A percentile compares a stretch with the other conserved stretches of the same genome.
These are phyloP conservation scores for Apodemus sylvaticus DNA, from an alignment of 2,113 vertebrate genomes.

Conservation along the genomic window DNA sequence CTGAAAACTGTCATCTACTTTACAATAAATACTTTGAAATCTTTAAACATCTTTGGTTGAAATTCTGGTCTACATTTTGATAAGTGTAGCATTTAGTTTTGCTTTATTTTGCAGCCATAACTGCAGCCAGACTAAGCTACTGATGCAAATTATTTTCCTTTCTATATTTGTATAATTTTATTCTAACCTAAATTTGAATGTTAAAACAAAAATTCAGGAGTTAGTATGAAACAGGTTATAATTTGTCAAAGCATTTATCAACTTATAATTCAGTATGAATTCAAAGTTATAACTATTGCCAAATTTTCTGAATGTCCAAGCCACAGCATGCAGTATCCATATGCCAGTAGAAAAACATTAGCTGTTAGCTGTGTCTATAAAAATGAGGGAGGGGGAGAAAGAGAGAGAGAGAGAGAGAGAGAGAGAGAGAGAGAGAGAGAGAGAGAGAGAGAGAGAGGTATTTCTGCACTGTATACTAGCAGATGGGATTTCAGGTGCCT, in stretches of 20 bases:
- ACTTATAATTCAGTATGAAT: slow-evolving; percentile 39
- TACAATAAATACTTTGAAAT: slow-evolving; percentile 58
- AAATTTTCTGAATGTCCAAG: slow-evolving; percentile 34
- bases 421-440: background rate
- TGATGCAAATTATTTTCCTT: slow-evolving; percentile 46
- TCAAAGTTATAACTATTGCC: slow-evolving; percentile 23
- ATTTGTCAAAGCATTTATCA: slow-evolving; percentile 69
- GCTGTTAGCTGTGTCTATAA: slow-evolving; percentile 17
- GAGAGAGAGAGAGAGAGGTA: background rate
- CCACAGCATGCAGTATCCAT: background rate
- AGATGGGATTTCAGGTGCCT: slow-evolving; percentile 78
- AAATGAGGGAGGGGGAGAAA: background rate
- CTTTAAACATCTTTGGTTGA: slow-evolving; percentile 26
- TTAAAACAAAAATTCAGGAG: slow-evolving; percentile 54
- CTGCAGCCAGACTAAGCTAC: slow-evolving; percentile 26
- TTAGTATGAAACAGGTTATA: slow-evolving; percentile 56
- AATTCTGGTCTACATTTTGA: slow-evolving; percentile 35
- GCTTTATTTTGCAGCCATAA: slow-evolving; percentile 20
- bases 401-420: background rate
- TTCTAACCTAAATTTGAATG: slow-evolving; percentile 54
- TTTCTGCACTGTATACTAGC: background rate
- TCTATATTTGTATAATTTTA: slow-evolving; percentile 27
- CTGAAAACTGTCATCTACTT: slow-evolving; percentile 31
- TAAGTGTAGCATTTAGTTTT: slow-evolving; percentile 48
- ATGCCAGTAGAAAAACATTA: background rate